Conservation (phyloP, 2,797 vertebrate species). For the Australoheros facetus region DNA sequence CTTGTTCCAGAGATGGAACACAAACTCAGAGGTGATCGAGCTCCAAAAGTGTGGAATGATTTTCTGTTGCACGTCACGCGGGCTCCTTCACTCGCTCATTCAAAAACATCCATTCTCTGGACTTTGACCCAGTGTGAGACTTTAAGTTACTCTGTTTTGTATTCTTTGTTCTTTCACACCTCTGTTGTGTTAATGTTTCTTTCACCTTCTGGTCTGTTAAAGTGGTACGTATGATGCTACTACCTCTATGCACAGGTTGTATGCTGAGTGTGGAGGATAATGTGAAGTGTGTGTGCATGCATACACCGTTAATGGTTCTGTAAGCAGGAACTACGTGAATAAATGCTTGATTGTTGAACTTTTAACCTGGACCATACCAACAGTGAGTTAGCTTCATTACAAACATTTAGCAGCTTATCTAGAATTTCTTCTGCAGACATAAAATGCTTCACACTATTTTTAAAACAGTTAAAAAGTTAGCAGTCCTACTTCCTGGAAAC, state of each 20-base stretch:
- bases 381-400: not conserved
- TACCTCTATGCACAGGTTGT: not conserved
- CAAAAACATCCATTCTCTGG: no score
- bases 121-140: no score
- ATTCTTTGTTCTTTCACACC: no score
- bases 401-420: not conserved
- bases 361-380: not conserved
- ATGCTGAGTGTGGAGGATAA: not conserved
- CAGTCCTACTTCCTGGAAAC: not conserved
- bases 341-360: not conserved
- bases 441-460: not conserved
- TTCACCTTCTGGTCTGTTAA: no score
- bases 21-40: no score
- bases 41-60: no score
- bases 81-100: no score
- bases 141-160: no score
- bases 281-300: no score
- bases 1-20: no score
- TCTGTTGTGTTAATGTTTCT: not conserved
- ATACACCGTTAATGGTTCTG: not conserved
- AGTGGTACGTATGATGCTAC: no score
- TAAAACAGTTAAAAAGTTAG: not conserved
- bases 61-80: no score
- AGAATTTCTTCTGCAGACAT: not conserved
- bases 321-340: not conserved